These are phyloP conservation scores for Drosophila arizonae DNA, from an alignment of 1,140 invertebrate genomes.

Conservation along the genomic window DNA sequence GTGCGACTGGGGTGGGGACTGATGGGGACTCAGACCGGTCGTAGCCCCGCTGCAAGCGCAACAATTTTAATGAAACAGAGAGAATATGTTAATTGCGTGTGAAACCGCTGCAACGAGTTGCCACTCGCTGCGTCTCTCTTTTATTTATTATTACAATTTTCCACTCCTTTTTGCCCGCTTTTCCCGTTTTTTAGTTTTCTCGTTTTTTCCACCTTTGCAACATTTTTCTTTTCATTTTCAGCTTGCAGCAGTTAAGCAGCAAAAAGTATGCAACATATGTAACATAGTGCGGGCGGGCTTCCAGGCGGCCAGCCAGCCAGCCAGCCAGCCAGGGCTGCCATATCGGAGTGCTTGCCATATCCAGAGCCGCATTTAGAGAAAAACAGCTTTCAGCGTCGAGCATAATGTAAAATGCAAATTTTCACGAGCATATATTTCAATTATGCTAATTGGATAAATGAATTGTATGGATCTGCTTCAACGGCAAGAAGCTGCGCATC, in stretches of 20 bases:
- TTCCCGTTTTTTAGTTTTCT: slow-evolving; percentile 22
- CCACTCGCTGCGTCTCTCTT: slow-evolving; percentile 57
- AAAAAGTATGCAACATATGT: slow-evolving; percentile 6
- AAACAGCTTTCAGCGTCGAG: slow-evolving; percentile 13
- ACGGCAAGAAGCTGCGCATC: neutral
- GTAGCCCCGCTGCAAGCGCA: slow-evolving; percentile 59
- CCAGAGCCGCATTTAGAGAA: slow-evolving; percentile 10
- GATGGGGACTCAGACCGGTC: neutral
- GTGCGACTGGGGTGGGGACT: neutral
- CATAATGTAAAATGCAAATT: slow-evolving; percentile 25
- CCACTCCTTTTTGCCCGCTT: slow-evolving; percentile 28
- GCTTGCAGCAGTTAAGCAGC: slow-evolving; percentile 37
- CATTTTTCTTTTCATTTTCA: slow-evolving; percentile 18
- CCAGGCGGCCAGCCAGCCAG: too few relatives aligned
- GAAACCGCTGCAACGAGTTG: slow-evolving; percentile 73
- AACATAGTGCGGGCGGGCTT: neutral
- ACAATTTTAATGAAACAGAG: slow-evolving; percentile 76
- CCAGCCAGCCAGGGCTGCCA: too few relatives aligned
- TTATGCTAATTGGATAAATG: slow-evolving; percentile 42
- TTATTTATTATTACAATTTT: slow-evolving; percentile 77
- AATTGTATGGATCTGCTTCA: slow-evolving; percentile 4
- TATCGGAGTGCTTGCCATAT: neutral
- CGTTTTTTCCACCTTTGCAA: neutral
- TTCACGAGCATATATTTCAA: slow-evolving; percentile 23
- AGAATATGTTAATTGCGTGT: slow-evolving; percentile 80